A percentile compares a stretch with the other conserved stretches of the same genome.
Conservation (phyloP, 2,113 vertebrate genomes). For the Etheostoma cragini region DNA sequence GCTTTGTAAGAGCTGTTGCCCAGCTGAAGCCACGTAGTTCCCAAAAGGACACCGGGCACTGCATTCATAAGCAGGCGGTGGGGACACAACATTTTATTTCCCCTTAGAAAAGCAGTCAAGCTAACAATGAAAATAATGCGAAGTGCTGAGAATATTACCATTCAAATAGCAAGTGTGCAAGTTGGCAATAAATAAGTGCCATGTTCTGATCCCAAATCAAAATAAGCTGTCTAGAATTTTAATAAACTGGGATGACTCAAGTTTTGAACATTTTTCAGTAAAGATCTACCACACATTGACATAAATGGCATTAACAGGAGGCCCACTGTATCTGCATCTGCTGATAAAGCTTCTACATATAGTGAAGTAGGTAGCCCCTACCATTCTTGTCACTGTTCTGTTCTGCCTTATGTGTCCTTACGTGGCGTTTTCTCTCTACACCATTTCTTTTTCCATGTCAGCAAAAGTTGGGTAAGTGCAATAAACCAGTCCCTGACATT, state of each 20-base stretch:
- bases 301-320: conserved; percentile 18
- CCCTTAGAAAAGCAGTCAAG: conserved; percentile 55
- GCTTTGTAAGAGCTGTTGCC: conserved; percentile 12
- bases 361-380: background rate
- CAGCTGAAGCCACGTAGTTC: conserved; percentile 29
- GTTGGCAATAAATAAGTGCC: conserved; percentile 40
- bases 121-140: conserved; percentile 50
- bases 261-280: conserved; percentile 40
- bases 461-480: background rate
- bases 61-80: conserved; percentile 54
- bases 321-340: background rate
- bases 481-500: background rate
- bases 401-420: background rate
- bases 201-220: conserved; percentile 29
- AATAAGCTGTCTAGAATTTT: conserved; percentile 46
- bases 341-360: conserved; percentile 1
- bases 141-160: conserved; percentile 33
- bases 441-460: conserved; percentile 3
- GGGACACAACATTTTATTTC: conserved; percentile 45
- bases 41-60: conserved; percentile 40
- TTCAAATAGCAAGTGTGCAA: conserved; percentile 60
- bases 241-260: conserved; percentile 27
- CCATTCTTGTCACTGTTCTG: conserved; percentile 6
- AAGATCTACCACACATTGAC: conserved; percentile 22
- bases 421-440: background rate